A percentile compares a stretch with the other conserved stretches of the same genome.
Evolutionary conservation across 92 coral and sea anemone species (phyloP).

Genomic region (Phymanthus crucifer): DNA sequence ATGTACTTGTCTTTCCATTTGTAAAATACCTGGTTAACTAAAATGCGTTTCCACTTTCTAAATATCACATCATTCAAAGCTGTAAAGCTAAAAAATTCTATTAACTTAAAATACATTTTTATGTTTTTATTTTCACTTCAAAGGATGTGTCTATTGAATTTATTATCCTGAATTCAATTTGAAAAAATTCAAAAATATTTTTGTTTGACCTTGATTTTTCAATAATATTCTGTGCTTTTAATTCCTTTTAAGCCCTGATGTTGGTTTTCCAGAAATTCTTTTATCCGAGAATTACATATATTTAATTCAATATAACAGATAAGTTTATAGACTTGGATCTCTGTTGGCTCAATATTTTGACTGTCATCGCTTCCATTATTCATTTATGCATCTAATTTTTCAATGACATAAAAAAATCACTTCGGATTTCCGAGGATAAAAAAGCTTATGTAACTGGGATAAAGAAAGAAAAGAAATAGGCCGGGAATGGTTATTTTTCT

Average conservation of each 20-base stretch:
- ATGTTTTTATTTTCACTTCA: no score
- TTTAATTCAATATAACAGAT: conserved; percentile 24
- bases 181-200: not conserved
- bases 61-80: not conserved
- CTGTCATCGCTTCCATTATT: not conserved
- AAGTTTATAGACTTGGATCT: conserved; percentile 15
- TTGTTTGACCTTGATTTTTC: not conserved
- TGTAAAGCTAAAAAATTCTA: no score
- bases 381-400: not conserved
- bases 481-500: not conserved
- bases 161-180: not conserved
- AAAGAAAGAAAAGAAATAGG: not conserved
- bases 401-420: not conserved
- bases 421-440: not conserved
- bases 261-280: not conserved
- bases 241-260: not conserved
- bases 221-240: not conserved
- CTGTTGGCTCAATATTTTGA: conserved; percentile 8
- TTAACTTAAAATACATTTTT: no score
- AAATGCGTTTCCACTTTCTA: not conserved
- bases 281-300: conserved; percentile 20
- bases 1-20: not conserved
- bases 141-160: not conserved
- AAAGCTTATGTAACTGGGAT: not conserved
- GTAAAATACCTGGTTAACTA: not conserved